Evolutionary conservation across 2,113 vertebrate species (phyloP).

Genomic region (Eubucco bourcierii): DNA sequence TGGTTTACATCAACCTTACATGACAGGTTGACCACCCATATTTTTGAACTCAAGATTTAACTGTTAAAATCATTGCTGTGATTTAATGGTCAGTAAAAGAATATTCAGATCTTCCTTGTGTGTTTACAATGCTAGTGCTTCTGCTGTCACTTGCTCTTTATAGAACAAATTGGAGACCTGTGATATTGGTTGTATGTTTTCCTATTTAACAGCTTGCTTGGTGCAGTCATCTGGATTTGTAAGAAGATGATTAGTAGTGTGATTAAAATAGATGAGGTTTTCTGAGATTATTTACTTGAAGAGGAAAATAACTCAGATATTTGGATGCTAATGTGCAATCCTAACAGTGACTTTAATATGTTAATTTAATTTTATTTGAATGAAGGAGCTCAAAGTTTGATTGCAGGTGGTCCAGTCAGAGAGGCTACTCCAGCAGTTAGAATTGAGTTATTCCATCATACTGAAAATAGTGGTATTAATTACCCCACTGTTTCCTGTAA

Average conservation of each 20-base stretch:
- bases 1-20: background rate
- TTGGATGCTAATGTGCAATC: background rate
- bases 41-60: background rate
- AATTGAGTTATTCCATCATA: background rate
- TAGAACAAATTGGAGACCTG: background rate
- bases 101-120: background rate
- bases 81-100: background rate
- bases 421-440: background rate
- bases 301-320: background rate
- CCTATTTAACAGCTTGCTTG: background rate
- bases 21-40: background rate
- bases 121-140: background rate
- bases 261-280: background rate
- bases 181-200: background rate
- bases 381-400: background rate
- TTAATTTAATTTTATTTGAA: background rate
- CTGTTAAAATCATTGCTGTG: background rate
- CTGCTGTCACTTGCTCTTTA: background rate
- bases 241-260: background rate
- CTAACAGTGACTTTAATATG: background rate
- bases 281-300: background rate
- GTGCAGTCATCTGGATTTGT: background rate
- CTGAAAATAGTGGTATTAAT: background rate
- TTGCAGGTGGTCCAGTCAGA: background rate
- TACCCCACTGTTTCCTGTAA: background rate